Evolutionary conservation across 2,888 invertebrate species (phyloP).

Genomic region (Cephus sareptanus): DNA sequence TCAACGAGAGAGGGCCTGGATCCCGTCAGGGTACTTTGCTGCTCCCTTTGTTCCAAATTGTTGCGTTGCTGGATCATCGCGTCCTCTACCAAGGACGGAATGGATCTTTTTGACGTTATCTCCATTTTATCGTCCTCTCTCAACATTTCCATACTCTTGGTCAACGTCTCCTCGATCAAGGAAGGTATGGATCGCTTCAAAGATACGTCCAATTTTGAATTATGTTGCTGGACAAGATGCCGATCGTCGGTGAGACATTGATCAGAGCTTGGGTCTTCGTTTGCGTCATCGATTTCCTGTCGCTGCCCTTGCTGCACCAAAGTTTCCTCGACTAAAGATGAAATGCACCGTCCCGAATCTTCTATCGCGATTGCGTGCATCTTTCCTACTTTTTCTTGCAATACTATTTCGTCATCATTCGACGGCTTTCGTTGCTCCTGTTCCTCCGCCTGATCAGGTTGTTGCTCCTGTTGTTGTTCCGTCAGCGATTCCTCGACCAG

Average conservation of each 20-base stretch:
- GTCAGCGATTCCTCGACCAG: conserved; percentile 43
- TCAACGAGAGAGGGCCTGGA: not conserved
- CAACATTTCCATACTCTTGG: not conserved
- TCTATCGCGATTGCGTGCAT: not conserved
- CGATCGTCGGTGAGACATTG: not conserved
- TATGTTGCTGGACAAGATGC: not conserved
- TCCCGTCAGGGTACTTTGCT: not conserved
- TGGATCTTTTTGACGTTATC: not conserved
- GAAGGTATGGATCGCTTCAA: not conserved
- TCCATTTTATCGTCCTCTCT: not conserved
- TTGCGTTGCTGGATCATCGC: not conserved
- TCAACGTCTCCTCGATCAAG: not conserved
- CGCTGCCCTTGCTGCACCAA: not conserved
- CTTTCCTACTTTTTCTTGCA: not conserved
- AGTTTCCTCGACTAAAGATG: not conserved
- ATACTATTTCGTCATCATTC: not conserved
- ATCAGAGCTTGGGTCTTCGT: not conserved
- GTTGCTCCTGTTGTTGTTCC: not conserved
- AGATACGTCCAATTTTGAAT: not conserved
- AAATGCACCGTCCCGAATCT: not conserved
- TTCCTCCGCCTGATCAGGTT: not conserved
- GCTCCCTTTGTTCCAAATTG: not conserved
- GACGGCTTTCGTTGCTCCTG: conserved; percentile 21
- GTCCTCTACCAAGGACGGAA: not conserved
- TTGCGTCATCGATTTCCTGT: not conserved